Base-by-base conservation (phyloP, 2,888 invertebrate species). In the Taenaris catops region DNA sequence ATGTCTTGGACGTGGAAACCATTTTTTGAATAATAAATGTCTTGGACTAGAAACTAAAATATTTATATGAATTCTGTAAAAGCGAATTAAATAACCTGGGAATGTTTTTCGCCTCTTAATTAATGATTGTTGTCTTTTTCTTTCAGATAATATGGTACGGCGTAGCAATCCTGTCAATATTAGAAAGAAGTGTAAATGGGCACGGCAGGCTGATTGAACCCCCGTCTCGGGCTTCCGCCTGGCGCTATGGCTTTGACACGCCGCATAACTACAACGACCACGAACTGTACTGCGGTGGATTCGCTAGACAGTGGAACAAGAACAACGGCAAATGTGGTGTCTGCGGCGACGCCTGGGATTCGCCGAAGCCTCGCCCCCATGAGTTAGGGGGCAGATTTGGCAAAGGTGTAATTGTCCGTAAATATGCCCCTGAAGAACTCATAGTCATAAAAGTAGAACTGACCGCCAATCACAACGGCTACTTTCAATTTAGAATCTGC, bases 201-300 rank as follows among this genome's bases (percentile, higher is more conserved):
- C 94, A 94, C 70, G 94, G 94, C 17, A 88, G 94, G 54, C 88
- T 94, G 38, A 91, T 95, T 38, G 96, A 96, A 63, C 96, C 96
- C 0, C 96, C 96, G 1, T 95, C 95, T 29, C 88, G 96, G 41
- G 94, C 95, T 3, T 93, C 94, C 0, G 95, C 95, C 58, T 96
- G 96, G 96, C 89, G 96, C 48, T 96, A 92, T 73, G 96, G 96
- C 38, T 96, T 96, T 72, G 90, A 92, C 64, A 95, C 96, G 1
- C 95, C 95, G 1, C 93, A 93, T 58, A 94, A 96, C 72, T 96
- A 96, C 79, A 95, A 96, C 68, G 96, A 96, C 73, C 93, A 96
- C 65, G 95, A 96, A 62, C 87, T 93, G 2, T 96, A 92, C 74
- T 96, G 96, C 66, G 96, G 96, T 0, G 96, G 96, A 4, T 95